A percentile compares a stretch with the other conserved stretches of the same genome.
These are phyloP conservation scores for Drosophila malerkotliana DNA, from an alignment of 1,140 invertebrate species.

Conservation along the genomic window DNA sequence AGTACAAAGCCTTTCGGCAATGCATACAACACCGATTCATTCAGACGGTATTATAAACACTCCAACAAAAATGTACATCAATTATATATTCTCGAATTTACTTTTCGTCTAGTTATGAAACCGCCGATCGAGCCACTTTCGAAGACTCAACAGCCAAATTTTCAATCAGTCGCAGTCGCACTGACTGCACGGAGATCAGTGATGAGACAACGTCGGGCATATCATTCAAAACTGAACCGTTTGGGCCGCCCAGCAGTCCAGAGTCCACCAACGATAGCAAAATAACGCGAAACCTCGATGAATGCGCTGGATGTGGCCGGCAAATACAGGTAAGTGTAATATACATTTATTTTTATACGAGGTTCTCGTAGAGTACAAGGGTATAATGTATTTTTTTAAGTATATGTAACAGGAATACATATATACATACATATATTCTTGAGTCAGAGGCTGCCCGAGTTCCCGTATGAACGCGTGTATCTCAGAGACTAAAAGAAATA, in stretches of 20 bases:
- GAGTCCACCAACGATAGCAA: constrained; percentile 80
- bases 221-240: constrained; percentile 83
- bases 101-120: constrained; percentile 66
- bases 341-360: too few relatives aligned
- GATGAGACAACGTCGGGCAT: constrained; percentile 81
- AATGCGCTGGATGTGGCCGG: constrained; percentile 83
- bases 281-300: constrained; percentile 69
- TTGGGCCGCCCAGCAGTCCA: constrained; percentile 80
- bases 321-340: constrained; percentile 74
- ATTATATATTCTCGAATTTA: background rate
- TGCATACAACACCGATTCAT: constrained; percentile 78
- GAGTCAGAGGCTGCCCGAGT: too few relatives aligned
- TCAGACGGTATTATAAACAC: constrained; percentile 70
- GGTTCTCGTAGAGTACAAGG: too few relatives aligned
- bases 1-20: constrained; percentile 83
- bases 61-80: background rate
- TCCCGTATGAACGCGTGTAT: too few relatives aligned
- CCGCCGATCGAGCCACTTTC: constrained; percentile 75
- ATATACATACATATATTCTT: too few relatives aligned
- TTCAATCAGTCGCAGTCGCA: constrained; percentile 74
- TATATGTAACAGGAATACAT: too few relatives aligned
- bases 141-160: constrained; percentile 79
- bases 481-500: too few relatives aligned
- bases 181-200: constrained; percentile 77
- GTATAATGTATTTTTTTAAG: too few relatives aligned